Evolutionary conservation across 2,113 vertebrate genomes (phyloP), one percentile per base, ranked within the genome.

Genomic region (Piaya cayana): DNA sequence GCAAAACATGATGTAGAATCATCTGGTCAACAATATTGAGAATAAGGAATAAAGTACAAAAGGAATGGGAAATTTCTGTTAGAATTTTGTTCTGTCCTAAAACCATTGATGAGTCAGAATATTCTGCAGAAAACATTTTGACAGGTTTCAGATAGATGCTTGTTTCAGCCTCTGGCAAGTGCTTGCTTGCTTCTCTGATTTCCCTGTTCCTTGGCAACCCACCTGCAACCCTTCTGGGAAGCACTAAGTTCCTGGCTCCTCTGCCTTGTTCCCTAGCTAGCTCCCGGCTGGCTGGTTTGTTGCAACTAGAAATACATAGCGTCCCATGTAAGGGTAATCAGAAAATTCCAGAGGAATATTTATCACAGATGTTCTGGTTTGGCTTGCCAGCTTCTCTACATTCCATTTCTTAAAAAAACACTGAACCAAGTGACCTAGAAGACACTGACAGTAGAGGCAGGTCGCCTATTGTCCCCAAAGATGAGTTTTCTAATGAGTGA

Each of bases 61-160:
- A 90, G 30, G 9, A 12, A 56, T 43, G 36, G 71, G 68, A 95
- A 82, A 64, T 14, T 60, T 63, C 55, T 25, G 18, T 36, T 53
- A 52, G 36, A 26, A 14, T 49, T 0, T 13, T 47, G 86, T 91
- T 76, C 53, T 67, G 4, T 60, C 39, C 37, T 19, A 27, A 87
- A 79, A 79, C 13, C 53, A 6, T 76, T 53, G 23, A 64, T 71
- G 11, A 36, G n/a, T 69, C 58, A 72, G 52, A 72, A 79, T 8
- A 71, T 43, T 85, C 62, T 53, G n/a, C 37, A 64, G n/a, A 87
- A 94, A 91, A 78, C 19, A 58, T 90, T 96, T 74, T 90, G 37
- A 50, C 15, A 34, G 4, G 12, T 74, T 92, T 93, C 52, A 93
- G 67, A 69, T 15, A 69, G 29, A 14, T 36, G 70, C 5, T 86